Conservation (phyloP, 2,113 vertebrate genomes). For the Heterocephalus glaber region DNA sequence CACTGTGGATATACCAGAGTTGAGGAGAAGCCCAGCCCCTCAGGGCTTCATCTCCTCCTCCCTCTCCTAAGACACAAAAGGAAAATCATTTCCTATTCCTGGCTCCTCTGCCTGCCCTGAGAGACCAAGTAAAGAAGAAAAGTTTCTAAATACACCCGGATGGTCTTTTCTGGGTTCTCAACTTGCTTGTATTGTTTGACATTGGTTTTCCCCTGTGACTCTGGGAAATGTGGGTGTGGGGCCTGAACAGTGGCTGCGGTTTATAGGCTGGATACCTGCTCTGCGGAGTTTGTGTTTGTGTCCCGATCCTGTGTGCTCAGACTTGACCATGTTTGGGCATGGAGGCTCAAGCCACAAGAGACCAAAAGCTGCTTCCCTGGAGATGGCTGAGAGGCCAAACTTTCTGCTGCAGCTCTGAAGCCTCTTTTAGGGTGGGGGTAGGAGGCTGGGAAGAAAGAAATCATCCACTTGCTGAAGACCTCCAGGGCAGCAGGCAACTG, state of each 20-base stretch:
- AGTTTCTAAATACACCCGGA: neutral
- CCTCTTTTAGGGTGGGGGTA: slow-evolving; percentile 47
- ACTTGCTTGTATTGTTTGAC: neutral
- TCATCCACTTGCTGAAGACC: slow-evolving; percentile 4
- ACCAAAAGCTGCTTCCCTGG: slow-evolving; percentile 60
- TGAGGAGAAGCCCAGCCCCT: neutral
- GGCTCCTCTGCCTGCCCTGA: neutral
- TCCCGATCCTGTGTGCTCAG: slow-evolving; percentile 79
- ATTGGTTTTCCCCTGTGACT: slow-evolving; percentile 10
- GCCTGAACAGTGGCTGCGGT: neutral
- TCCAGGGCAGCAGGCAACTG: neutral
- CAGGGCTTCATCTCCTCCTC: slow-evolving; percentile 8
- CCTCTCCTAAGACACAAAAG: neutral
- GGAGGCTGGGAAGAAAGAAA: slow-evolving; percentile 45
- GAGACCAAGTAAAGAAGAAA: neutral
- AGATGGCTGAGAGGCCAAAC: slow-evolving; percentile 57
- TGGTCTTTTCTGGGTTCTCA: neutral
- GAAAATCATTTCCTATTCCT: slow-evolving; percentile 36
- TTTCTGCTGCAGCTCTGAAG: slow-evolving; percentile 40
- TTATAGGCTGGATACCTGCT: neutral
- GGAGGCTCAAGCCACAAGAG: slow-evolving; percentile 62
- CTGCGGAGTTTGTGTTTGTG: slow-evolving; percentile 42
- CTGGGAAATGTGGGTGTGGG: slow-evolving; percentile 11
- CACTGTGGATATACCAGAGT: rapidly evolving
- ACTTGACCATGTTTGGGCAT: slow-evolving; percentile 90